Base-by-base conservation (phyloP, 2,888 invertebrate species). In the Drosophila birchii region DNA sequence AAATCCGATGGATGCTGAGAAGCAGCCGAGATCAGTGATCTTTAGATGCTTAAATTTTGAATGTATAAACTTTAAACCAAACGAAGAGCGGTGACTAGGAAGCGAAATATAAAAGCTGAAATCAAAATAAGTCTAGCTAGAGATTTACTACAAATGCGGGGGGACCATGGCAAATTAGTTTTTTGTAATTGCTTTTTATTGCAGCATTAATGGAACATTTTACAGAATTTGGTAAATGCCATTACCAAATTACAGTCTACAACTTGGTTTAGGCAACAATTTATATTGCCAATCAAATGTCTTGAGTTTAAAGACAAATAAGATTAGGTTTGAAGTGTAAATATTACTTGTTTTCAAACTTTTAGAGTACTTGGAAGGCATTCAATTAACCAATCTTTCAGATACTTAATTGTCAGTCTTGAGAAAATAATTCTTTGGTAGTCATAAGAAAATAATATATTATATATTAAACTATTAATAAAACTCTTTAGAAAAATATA, bases 1-100 rank as follows among this genome's bases (percentile, higher is more conserved):
- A 75, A 75, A 57, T 74, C 54, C 54, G 47, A 43, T 68, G 72
- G 66, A 58, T 54, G 53, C 44, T 63, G 29, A 34, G 38, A 53
- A 64, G 51, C 44, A 66, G 23, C 44, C 6, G 38, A 54, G 66
- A 67, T 67, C 67, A 67, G 18, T 69, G 67, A 67, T 67, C 67
- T 67, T 69, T 69, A 39, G 66, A 67, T 39, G 43, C 39, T 54
- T 45, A 68, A 68, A 34, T 64, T 64, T 32, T 41, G 18, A 43
- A 23, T 41, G 39, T 34, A 39, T 32, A 49, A 63, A 64, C 41
- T 26, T 58, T 26, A 59, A 12, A 34, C 11, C 23, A 34, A 61
- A 26, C 23, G 5, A 43, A 43, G 39, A 41, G 57, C 11, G 60
- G 41, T 8, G 32, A 18, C 58, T 61, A 41, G 32, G 38, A 38